Evolutionary conservation across 2,888 invertebrate species (phyloP).

Genomic region (Ophion ventricosus): DNA sequence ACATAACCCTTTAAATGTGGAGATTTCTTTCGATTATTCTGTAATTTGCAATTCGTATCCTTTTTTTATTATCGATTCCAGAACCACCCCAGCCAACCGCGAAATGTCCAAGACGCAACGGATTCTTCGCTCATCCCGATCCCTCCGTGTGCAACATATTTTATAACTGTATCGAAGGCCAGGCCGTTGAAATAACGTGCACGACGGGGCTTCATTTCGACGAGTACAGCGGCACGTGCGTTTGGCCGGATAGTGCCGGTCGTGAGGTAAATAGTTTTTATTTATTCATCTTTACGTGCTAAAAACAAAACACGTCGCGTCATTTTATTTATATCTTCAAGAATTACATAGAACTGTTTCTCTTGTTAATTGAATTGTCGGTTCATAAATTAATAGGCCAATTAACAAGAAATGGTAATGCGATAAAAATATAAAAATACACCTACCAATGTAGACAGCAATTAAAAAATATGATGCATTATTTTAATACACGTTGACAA

Average conservation of each 20-base stretch:
- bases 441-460: too few species aligned
- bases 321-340: not conserved
- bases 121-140: constrained; percentile 96
- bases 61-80: constrained; percentile 80
- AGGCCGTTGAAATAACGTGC: constrained; percentile 91
- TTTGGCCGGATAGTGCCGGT: constrained; percentile 93
- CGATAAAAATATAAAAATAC: too few species aligned
- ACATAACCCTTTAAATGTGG: too few species aligned
- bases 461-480: too few species aligned
- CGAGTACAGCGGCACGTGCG: constrained; percentile 94
- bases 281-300: not conserved
- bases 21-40: too few species aligned
- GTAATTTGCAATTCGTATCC: too few species aligned
- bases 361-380: too few species aligned
- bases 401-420: too few species aligned
- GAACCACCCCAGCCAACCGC: constrained; percentile 90
- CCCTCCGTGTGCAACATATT: constrained; percentile 92
- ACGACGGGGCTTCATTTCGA: constrained; percentile 96
- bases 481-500: too few species aligned
- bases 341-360: not conserved
- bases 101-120: constrained; percentile 93
- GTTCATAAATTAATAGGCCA: too few species aligned
- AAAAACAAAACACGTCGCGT: not conserved
- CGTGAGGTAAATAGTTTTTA: constrained; percentile 87
- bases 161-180: constrained; percentile 95